Base-by-base conservation (phyloP, 2,888 invertebrate species). In the Diplolepis rosae region DNA sequence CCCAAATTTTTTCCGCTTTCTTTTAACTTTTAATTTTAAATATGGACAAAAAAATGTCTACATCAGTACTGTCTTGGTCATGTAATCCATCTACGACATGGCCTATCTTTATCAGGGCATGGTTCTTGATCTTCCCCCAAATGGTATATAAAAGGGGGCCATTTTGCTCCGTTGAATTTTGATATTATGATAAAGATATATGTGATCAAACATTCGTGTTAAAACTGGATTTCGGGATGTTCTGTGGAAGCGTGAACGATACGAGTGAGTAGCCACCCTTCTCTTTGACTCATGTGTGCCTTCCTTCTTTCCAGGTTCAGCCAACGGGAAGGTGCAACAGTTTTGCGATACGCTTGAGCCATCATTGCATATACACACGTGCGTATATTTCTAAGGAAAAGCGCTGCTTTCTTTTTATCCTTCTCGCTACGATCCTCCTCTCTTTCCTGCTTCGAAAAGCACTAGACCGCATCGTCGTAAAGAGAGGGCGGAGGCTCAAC, bases 291-390 rank as follows among this genome's bases (percentile, higher is more conserved):
- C 48, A 48, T 45, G 45, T 68, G 56, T 45, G 56, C 52, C 56
- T 48, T 30, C 54, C 54, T 56, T 68, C 56, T 68, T 68, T 68
- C 30, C 42, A 28, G 48, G 28, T 48, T 68, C 27, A 68, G 18
- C 56, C 45, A 67, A 42, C 50, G 66, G 39, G 56, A 28, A 66
- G 52, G 52, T 51, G 48, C 32, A 66, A 35, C 24, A 51, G 28
- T 6, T 32, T 15, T 56, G 11, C 22, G 32, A 54, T 45, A 61
- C 28, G 32, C 28, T 28, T 45, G 27, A 52, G n/a, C n/a, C 51
- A 7, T 52, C 24, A 56, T 22, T 56, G 35, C 56, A 56, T 56
- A 22, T 5, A 35, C 56, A 61, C 39, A 61, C 39, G 39, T 61
- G 61, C 39, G 61, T 61, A 61, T 24, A 7, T 61, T 61, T 61